These are phyloP conservation scores for Drosophila buzzatii DNA, from an alignment of 2,888 invertebrate species.

Conservation along the genomic window DNA sequence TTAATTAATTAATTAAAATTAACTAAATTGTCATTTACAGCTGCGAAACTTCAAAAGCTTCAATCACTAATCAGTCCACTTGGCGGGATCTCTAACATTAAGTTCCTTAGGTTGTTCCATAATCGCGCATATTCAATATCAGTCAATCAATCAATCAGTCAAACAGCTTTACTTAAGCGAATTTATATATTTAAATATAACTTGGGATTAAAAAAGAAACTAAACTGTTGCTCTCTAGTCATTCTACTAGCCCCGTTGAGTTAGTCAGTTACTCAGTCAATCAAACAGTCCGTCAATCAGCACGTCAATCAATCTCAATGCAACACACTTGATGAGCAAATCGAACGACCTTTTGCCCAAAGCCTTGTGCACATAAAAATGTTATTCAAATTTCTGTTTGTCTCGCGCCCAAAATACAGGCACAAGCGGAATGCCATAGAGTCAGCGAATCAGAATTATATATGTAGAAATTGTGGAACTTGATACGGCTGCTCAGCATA, in stretches of 20 bases:
- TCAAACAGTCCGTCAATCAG: background rate
- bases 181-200: too few relatives aligned
- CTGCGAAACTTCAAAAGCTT: too few relatives aligned
- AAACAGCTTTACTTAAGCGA: too few relatives aligned
- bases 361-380: constrained; percentile 52
- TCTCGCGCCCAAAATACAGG: constrained; percentile 44
- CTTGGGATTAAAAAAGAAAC: too few relatives aligned
- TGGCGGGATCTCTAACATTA: too few relatives aligned
- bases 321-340: background rate
- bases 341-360: background rate
- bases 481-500: constrained; percentile 4
- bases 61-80: background rate
- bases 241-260: too few relatives aligned
- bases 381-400: constrained; percentile 74
- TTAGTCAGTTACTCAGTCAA: background rate
- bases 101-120: too few relatives aligned
- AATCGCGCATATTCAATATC: background rate
- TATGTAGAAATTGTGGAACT: background rate
- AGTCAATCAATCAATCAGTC: background rate
- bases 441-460: constrained; percentile 10
- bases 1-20: too few relatives aligned
- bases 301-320: background rate
- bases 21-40: too few relatives aligned
- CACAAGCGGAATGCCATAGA: constrained; percentile 45
- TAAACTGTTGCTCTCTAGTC: too few relatives aligned